Conservation (phyloP, 1,140 invertebrate species). For the Bursaphelenchus mucronatus region DNA sequence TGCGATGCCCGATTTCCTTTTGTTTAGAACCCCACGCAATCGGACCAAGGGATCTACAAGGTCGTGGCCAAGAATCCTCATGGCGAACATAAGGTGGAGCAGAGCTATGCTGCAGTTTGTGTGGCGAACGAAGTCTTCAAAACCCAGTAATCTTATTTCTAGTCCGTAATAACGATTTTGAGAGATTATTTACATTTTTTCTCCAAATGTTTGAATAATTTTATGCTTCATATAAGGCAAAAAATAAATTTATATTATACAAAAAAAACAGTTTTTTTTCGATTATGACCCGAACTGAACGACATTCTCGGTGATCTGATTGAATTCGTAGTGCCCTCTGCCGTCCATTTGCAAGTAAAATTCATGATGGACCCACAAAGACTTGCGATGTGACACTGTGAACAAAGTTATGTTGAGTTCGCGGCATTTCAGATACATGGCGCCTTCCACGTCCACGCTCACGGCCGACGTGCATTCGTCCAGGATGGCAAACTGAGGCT, state of each 20-base stretch:
- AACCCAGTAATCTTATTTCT: conserved; percentile 31
- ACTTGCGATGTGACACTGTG: conserved; percentile 92
- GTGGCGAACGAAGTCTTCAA: conserved; percentile 48
- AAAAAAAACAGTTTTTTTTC: conserved; percentile 25
- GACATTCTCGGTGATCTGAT: conserved; percentile 76
- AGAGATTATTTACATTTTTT: too few relatives aligned
- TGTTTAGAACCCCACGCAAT: conserved; percentile 44
- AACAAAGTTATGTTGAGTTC: conserved; percentile 85
- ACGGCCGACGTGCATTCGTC: conserved; percentile 96
- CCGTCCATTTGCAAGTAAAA: conserved; percentile 90
- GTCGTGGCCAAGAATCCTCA: conserved; percentile 43
- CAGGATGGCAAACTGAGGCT: conserved; percentile 91
- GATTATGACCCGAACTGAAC: conserved; percentile 82
- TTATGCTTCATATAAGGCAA: not conserved
- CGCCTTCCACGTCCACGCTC: conserved; percentile 91
- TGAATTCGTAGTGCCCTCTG: conserved; percentile 79
- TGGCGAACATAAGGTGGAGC: conserved; percentile 44
- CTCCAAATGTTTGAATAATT: not conserved
- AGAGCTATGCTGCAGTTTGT: conserved; percentile 38
- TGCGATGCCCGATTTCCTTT: too few relatives aligned
- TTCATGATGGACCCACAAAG: conserved; percentile 87
- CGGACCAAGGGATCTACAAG: conserved; percentile 48
- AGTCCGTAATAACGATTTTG: not conserved
- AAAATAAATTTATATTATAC: not conserved
- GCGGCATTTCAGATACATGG: conserved; percentile 88